Evolutionary conservation across 2,113 vertebrate species (phyloP).

Genomic region (Dicentrarchus labrax): DNA sequence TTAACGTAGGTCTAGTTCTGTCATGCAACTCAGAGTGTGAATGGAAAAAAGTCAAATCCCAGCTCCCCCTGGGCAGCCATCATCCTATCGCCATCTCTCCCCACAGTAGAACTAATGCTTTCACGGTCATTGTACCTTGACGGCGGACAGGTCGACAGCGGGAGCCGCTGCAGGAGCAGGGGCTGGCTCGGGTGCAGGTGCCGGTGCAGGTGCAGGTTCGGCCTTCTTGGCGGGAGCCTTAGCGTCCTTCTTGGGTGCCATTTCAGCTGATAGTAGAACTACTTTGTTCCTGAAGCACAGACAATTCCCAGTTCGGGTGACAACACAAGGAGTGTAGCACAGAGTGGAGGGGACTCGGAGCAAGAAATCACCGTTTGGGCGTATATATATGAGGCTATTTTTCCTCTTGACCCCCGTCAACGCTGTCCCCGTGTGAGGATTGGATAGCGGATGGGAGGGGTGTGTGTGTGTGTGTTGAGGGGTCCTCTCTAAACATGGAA

Average conservation of each 20-base stretch:
- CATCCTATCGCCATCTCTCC: constrained; percentile 6
- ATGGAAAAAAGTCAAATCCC: constrained; percentile 22
- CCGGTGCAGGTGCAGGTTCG: constrained; percentile 74
- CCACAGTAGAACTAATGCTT: constrained; percentile 2
- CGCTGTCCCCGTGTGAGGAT: constrained; percentile 66
- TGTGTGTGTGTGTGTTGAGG: constrained; percentile 47
- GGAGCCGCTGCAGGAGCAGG: constrained; percentile 53
- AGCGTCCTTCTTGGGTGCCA: constrained; percentile 88
- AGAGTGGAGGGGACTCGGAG: constrained; percentile 83
- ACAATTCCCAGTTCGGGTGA: constrained; percentile 77
- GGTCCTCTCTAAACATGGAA: constrained; percentile 79
- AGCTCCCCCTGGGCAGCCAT: constrained; percentile 1
- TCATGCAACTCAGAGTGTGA: not conserved
- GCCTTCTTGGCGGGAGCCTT: constrained; percentile 84
- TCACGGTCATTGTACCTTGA: constrained; percentile 80
- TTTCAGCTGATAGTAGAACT: constrained; percentile 66
- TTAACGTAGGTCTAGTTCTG: not conserved
- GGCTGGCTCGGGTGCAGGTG: constrained; percentile 69
- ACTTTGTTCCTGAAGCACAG: constrained; percentile 60
- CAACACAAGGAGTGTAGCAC: constrained; percentile 77
- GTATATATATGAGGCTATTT: constrained; percentile 86
- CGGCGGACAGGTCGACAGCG: constrained; percentile 80
- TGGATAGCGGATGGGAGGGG: constrained; percentile 75
- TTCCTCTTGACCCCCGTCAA: constrained; percentile 72
- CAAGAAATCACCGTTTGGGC: constrained; percentile 69